phyloP scores from a whole-genome alignment of 2,888 invertebrate genomes.

The Anthophora plumipes region DNA sequence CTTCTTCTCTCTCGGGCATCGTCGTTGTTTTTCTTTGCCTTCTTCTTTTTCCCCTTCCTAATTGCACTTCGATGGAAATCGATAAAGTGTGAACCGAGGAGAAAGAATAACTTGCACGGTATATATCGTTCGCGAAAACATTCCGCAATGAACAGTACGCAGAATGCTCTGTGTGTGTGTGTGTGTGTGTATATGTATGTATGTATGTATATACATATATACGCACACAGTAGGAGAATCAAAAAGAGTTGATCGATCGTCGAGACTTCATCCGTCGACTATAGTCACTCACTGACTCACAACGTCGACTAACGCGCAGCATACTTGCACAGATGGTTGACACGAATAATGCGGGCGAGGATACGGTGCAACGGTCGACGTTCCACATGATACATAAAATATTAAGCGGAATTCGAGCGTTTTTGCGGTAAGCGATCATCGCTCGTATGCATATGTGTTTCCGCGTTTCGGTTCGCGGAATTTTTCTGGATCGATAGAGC shows the following conservation, averaged over 20 bases:
- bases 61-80: neutral
- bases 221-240: conserved; percentile 25
- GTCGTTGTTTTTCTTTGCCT: neutral
- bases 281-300: conserved; percentile 29
- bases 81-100: neutral
- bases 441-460: conserved; percentile 24
- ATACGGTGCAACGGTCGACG: conserved; percentile 40
- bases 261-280: conserved; percentile 58
- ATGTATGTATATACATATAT: no score
- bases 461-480: conserved; percentile 54
- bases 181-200: no score
- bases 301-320: neutral
- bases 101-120: neutral
- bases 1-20: neutral
- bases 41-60: neutral
- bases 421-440: conserved; percentile 28
- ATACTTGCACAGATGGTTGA: conserved; percentile 61
- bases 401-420: conserved; percentile 58
- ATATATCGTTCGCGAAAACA: conserved; percentile 15
- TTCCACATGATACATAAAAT: conserved; percentile 62
- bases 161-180: no score
- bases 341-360: conserved; percentile 62
- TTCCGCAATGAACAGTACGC: neutral
- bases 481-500: conserved; percentile 44
- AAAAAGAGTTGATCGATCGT: conserved; percentile 57